Base-by-base conservation (phyloP, 2,888 invertebrate species). In the Romanomermis culicivorax region DNA sequence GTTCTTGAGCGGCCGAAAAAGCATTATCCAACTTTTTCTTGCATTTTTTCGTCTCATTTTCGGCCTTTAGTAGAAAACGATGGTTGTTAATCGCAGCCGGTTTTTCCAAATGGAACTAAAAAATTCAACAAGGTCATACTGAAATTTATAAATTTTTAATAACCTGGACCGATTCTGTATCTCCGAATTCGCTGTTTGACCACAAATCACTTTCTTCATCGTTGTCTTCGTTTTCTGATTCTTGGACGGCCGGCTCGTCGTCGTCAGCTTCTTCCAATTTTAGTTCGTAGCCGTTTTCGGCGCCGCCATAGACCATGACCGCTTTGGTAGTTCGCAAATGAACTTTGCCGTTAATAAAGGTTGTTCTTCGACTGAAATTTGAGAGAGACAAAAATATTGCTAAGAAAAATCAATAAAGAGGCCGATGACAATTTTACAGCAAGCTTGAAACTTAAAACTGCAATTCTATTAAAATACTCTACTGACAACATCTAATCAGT, bases 1-100 rank as follows among this genome's bases (percentile, higher is more conserved):
- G 67, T 62, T 79, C 79, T 54, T 75, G 71, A 3, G 78, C 78
- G n/a, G 76, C 74, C 59, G 70, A 70, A 61, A 70, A 67, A 20
- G 67, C 67, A 57, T 65, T 65, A 43, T 64, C 65, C 52, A 57
- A 54, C 29, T 63, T 54, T 52, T 64, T 64, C 27, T 50, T 50
- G 20, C 14, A 7, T 20, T 47, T 7, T 17, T 20, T 20, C n/a
- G n/a, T n/a, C n/a, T n/a, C n/a, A n/a, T n/a, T n/a, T n/a, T n/a
- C n/a, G n/a, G n/a, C n/a, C n/a, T n/a, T n/a, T n/a, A n/a, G n/a
- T n/a, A n/a, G n/a, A n/a, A n/a, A 36, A 36, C 11, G 36, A 36
- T 17, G 36, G 36, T 17, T 14, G 11, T 17, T 14, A 11, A 36
- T 36, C 36, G 36, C 36, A 11, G n/a, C n/a, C n/a, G n/a, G n/a